Evolutionary conservation across 2,797 vertebrate genomes (phyloP), one percentile per base, ranked within the genome.

Genomic region (Thaleichthys pacificus): DNA sequence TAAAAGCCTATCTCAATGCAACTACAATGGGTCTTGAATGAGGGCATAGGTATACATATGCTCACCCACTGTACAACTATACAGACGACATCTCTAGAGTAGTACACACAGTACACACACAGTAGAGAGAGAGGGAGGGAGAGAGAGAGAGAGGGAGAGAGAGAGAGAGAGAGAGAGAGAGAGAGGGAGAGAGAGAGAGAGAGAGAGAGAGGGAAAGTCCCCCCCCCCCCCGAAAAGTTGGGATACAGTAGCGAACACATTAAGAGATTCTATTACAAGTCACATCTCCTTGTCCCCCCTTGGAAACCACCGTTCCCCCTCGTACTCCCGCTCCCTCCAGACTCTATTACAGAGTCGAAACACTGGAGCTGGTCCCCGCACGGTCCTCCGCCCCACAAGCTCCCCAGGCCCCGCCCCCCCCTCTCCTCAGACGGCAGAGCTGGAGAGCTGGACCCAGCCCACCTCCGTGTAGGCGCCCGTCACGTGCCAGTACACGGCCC

Each of bases 371-470:
- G 61, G 72, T 8, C 77, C 71, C 24, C 42, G 17, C 22, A 21
- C 62, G 28, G 61, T 67, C 66, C 71, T 58, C 30, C 67, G 57
- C 19, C 68, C 66, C 65, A 57, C 56, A 51, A 61, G 70, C 72
- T 49, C 72, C 8, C 49, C 3, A 17, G 15, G 24, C 24, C 67
- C 3, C 28, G 3, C 28, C 28, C 28, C 24, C 24, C 67, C 82
- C 66, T 67, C 47, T 51, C 47, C 49, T 94, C 89, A 94, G 83
- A 94, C 93, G 0, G 92, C 92, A 1, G 92, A 93, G 89, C 91
- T 94, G 91, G 96, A 96, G 83, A 97, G 95, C 92, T 97, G 96
- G 70, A 94, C 94, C 96, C 96, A 98, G 92, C 96, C 96, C 89
- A 93, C 96, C 81, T 98, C 97, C 71, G 96, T 96, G 93, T 99